Evolutionary conservation across 2,888 invertebrate species (phyloP), one percentile per base, ranked within the genome.

Genomic region (Rhorus exstirpatorius): DNA sequence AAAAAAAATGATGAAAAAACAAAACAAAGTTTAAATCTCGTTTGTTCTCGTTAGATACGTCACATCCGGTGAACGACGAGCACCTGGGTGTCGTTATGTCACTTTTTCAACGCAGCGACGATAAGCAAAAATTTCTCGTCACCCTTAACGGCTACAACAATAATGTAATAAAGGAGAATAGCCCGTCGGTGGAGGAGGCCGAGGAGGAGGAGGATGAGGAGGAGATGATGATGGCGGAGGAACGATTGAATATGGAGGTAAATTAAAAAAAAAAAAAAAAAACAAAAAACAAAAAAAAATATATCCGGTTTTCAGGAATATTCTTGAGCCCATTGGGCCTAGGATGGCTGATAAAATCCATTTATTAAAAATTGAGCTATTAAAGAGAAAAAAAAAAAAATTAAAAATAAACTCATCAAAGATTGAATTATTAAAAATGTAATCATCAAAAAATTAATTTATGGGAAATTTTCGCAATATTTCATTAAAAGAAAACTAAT

Each of bases 71-170:
- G 31, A 89, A 88, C 31, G 91, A 91, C 12, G 92, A 93, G 46
- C 91, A 92, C 58, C 89, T 92, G 87, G 90, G 90, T 10, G 89
- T 93, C 21, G 90, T 92, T 6, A 92, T 91, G 88, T 92, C 92
- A 19, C 88, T 93, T 53, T 93, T 93, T 76, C 91, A 93, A 87
- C 88, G 90, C 79, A 91, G 89, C 70, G 89, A 92, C 79, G 88
- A 92, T 74, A 92, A 89, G 78, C 93, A 91, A 84, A 92, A 92
- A 81, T 93, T 93, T 87, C 84, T 93, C 84, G 92, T 93, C 67
- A 93, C 93, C 2, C 84, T 93, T 51, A 93, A 92, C 75, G 93
- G 93, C 75, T 92, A 92, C 75, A 91, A 92, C 55, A 91, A 91
- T 83, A 91, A 91, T 79, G 83, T 88, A 21, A 65, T 86, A 41